Evolutionary conservation across 2,797 vertebrate genomes (phyloP).

Genomic region (Sebastes matsubarae): DNA sequence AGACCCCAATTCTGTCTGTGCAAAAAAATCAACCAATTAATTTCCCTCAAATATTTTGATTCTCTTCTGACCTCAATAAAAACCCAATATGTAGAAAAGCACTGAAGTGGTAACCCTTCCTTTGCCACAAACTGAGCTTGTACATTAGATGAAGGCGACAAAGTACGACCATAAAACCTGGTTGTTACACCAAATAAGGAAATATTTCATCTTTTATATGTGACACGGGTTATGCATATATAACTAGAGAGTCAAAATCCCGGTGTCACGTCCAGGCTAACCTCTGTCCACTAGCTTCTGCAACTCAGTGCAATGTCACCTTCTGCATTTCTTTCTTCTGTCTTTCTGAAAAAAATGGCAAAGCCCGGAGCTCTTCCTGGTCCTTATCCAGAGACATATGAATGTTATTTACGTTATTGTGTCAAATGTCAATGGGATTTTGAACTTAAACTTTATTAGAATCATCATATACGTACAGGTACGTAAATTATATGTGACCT

Average conservation of each 20-base stretch:
- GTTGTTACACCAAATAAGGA: background rate
- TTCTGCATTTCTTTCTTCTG: background rate
- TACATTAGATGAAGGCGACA: background rate
- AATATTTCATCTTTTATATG: background rate
- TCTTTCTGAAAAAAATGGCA: too few relatives aligned
- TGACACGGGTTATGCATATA: background rate
- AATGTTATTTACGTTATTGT: too few relatives aligned
- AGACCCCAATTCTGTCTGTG: background rate
- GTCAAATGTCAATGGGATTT: too few relatives aligned
- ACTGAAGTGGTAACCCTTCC: background rate
- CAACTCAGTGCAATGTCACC: background rate
- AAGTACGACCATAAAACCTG: background rate
- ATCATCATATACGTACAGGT: too few relatives aligned
- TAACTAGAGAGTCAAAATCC: background rate
- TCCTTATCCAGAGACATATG: too few relatives aligned
- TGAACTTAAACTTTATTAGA: too few relatives aligned
- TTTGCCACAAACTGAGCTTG: background rate
- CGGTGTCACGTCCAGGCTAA: too few relatives aligned
- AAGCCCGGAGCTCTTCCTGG: too few relatives aligned
- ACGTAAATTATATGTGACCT: too few relatives aligned
- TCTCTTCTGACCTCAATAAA: conserved; percentile 7
- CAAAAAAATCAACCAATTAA: background rate
- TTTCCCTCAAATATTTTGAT: background rate
- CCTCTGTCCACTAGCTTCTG: background rate
- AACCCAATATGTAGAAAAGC: background rate